Evolutionary conservation across 2,888 invertebrate species (phyloP).

Genomic region (Brenthis daphne): DNA sequence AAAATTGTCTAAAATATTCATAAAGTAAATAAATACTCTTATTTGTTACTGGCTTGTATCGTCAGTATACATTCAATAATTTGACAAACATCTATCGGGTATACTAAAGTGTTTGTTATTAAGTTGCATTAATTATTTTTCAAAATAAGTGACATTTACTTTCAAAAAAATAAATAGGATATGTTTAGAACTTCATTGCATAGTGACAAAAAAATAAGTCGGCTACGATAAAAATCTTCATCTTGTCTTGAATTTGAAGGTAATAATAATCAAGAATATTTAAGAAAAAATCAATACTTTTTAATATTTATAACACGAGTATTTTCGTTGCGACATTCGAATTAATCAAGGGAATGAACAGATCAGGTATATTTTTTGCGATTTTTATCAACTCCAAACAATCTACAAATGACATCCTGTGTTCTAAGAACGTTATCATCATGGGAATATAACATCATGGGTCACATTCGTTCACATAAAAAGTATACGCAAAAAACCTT

Average conservation of each 20-base stretch:
- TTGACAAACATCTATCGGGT: too few relatives aligned
- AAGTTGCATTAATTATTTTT: too few relatives aligned
- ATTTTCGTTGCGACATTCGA: not conserved
- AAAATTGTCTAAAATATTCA: slow-evolving; percentile 1
- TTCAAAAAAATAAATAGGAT: too few relatives aligned
- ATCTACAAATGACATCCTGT: slow-evolving; percentile 35
- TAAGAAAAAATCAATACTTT: not conserved
- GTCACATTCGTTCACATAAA: slow-evolving; percentile 15
- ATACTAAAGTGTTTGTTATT: too few relatives aligned
- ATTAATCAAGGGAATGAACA: not conserved
- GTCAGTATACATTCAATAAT: not conserved
- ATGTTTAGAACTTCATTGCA: too few relatives aligned
- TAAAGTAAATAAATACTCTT: too few relatives aligned
- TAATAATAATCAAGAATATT: too few relatives aligned
- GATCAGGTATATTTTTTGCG: slow-evolving; percentile 24
- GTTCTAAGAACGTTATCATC: slow-evolving; percentile 35
- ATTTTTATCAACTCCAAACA: slow-evolving; percentile 31
- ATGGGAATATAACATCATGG: slow-evolving; percentile 10
- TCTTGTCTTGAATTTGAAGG: too few relatives aligned
- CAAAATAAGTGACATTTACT: too few relatives aligned
- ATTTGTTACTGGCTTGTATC: too few relatives aligned
- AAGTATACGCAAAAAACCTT: slow-evolving; percentile 10
- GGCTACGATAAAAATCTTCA: too few relatives aligned
- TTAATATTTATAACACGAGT: not conserved
- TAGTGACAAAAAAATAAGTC: too few relatives aligned